A percentile compares a stretch with the other conserved stretches of the same genome.
Conservation (phyloP, 2,113 vertebrate species). For the Pelodiscus sinensis region DNA sequence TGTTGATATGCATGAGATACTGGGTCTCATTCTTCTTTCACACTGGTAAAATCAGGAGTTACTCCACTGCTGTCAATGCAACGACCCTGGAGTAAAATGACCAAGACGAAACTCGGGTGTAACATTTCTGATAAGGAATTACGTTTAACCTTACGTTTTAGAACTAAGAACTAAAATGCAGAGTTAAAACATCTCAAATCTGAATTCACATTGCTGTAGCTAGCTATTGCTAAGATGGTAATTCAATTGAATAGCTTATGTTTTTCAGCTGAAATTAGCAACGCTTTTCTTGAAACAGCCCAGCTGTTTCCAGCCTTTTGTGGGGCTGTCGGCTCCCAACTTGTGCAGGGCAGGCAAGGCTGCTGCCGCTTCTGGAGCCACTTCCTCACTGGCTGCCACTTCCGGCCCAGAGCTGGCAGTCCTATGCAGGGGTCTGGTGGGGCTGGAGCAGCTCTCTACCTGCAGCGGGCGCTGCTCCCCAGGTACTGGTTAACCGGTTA, state of each 20-base stretch:
- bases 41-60: not conserved
- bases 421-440: too few species aligned
- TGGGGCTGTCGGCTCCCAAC: too few species aligned
- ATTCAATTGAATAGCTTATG: not conserved
- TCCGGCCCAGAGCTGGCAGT: too few species aligned
- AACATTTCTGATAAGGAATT: not conserved
- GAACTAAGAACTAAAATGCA: not conserved
- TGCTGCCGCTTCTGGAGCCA: too few species aligned
- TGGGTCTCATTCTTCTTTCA: not conserved
- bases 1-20: not conserved
- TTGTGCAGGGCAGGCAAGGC: too few species aligned
- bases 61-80: not conserved
- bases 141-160: not conserved
- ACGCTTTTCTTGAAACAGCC: not conserved
- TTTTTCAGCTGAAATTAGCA: not conserved
- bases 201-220: not conserved
- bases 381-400: too few species aligned
- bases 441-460: too few species aligned
- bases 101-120: not conserved
- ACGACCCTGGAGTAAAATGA: not conserved
- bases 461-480: too few species aligned
- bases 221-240: not conserved
- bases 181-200: not conserved
- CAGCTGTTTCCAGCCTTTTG: too few species aligned
- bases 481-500: too few species aligned